Conservation (phyloP, 2,888 invertebrate species). For the Serrognathus titanus region DNA sequence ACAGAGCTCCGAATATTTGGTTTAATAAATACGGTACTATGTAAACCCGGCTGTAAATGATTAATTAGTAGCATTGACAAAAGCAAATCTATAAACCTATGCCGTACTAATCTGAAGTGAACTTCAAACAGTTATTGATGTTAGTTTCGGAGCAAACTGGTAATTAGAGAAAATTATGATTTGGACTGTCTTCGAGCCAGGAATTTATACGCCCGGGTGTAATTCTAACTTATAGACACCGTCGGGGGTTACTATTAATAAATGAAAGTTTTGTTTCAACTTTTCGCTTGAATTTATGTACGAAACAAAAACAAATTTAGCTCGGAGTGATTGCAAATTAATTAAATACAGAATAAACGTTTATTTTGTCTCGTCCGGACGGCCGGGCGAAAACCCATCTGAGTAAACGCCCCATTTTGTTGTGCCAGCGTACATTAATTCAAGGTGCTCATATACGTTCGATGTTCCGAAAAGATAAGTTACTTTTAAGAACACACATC, state of each 20-base stretch:
- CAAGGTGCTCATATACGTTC: slow-evolving; percentile 7
- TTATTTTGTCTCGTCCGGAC: too few species aligned
- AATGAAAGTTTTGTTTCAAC: too few species aligned
- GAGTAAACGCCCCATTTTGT: neutral
- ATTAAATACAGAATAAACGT: too few species aligned
- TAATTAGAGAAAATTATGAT: slow-evolving; percentile 14
- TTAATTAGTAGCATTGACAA: slow-evolving; percentile 8
- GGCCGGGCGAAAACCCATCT: too few species aligned
- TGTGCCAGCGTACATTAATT: neutral
- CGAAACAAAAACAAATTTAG: too few species aligned
- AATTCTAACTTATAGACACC: too few species aligned
- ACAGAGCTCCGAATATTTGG: slow-evolving; percentile 3
- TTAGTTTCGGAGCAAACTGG: slow-evolving; percentile 1
- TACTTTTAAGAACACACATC: slow-evolving; percentile 28
- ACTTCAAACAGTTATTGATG: slow-evolving; percentile 2
- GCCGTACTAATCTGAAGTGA: slow-evolving; percentile 1
- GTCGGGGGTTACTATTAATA: too few species aligned
- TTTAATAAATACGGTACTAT: slow-evolving; percentile 7
- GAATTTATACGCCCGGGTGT: neutral
- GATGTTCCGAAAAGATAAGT: slow-evolving; percentile 14
- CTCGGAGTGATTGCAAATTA: too few species aligned
- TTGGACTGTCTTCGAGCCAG: neutral
- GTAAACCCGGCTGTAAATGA: slow-evolving; percentile 6
- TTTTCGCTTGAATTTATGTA: neutral
- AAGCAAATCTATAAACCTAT: slow-evolving; percentile 12